These are phyloP conservation scores for Pantherophis alleghaniensis DNA, from an alignment of 2,797 vertebrate genomes.

Conservation along the genomic window DNA sequence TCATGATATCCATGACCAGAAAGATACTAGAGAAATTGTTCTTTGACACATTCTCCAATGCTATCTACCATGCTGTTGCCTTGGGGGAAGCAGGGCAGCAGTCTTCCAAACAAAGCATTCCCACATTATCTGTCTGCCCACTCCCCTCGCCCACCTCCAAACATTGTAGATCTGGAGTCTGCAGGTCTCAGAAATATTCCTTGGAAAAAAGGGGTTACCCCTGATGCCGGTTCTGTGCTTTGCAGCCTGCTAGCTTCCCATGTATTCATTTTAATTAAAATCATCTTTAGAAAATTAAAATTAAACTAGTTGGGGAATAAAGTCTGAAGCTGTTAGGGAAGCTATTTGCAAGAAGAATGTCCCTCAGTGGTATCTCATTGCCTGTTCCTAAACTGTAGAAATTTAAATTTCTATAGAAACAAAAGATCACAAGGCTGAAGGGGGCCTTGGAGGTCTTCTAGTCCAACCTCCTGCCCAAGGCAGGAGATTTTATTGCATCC, in stretches of 20 bases:
- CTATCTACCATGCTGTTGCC: not conserved
- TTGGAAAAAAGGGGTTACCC: fast-evolving
- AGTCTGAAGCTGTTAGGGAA: not conserved
- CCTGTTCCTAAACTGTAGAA: not conserved
- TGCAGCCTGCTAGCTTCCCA: not conserved
- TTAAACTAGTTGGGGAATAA: not conserved
- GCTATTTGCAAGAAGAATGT: not conserved
- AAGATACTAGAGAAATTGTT: not conserved
- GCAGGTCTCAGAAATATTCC: not conserved
- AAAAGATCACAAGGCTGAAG: not conserved
- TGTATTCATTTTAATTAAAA: not conserved
- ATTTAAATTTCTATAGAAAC: not conserved
- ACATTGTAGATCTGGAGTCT: not conserved
- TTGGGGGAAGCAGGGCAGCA: not conserved
- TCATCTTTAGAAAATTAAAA: not conserved
- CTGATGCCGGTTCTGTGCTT: not conserved
- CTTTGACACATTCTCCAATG: not conserved
- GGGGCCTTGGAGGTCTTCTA: not conserved
- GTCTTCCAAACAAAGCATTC: not conserved
- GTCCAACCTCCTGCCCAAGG: not conserved
- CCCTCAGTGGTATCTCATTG: not conserved
- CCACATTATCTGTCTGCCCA: not conserved
- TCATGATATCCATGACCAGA: not conserved
- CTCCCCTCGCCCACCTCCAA: not conserved
- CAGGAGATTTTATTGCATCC: not conserved